These are phyloP conservation scores for Drosophila pallidifrons DNA, from an alignment of 1,140 invertebrate species.

Conservation along the genomic window DNA sequence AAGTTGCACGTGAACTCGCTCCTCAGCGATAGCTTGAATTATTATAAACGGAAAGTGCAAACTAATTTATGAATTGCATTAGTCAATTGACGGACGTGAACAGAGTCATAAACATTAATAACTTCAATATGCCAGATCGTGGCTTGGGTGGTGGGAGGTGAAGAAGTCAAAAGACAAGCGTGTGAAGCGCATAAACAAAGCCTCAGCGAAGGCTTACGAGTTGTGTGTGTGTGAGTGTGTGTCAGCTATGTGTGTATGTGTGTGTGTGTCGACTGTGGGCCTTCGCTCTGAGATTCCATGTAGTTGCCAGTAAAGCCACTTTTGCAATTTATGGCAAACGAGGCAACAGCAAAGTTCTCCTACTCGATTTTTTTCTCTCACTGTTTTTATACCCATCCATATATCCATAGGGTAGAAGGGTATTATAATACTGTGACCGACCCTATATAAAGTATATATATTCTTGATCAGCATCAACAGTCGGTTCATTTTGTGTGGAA, in stretches of 20 bases:
- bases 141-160: background rate
- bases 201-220: conserved; percentile 51
- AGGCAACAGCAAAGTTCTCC: conserved; percentile 59
- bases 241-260: too few relatives aligned
- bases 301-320: conserved; percentile 68
- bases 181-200: conserved; percentile 79
- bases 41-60: conserved; percentile 62
- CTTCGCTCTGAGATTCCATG: conserved; percentile 7
- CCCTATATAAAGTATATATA: too few relatives aligned
- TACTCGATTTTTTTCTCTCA: conserved; percentile 3
- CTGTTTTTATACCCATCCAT: background rate
- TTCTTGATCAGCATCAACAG: background rate
- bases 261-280: background rate
- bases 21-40: conserved; percentile 48
- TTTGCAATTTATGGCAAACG: conserved; percentile 73
- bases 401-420: too few relatives aligned
- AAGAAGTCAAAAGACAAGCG: conserved; percentile 60
- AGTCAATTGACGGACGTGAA: conserved; percentile 62
- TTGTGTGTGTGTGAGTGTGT: background rate
- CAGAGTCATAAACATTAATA: conserved; percentile 76
- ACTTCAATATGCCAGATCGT: conserved; percentile 63
- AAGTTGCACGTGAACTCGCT: conserved; percentile 16
- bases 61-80: conserved; percentile 75
- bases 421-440: too few relatives aligned
- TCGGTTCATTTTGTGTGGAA: background rate